Evolutionary conservation across 2,888 invertebrate species (phyloP).

Genomic region (Thereva nobilitata): DNA sequence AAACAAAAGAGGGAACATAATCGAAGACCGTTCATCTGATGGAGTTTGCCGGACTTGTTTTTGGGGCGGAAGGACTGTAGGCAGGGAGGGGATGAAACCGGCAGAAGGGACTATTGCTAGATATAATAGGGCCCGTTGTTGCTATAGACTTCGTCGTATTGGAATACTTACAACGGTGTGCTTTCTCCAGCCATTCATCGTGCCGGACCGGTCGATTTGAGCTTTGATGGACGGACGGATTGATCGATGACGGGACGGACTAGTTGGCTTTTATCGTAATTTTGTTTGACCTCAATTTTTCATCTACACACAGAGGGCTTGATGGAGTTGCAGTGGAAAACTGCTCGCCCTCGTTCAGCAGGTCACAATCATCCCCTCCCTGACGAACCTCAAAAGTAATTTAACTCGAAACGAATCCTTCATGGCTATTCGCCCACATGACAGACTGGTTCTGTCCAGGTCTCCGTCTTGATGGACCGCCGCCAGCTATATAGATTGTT

Average conservation of each 20-base stretch:
- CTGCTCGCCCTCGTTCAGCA: not conserved
- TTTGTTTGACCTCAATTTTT: slow-evolving; percentile 34
- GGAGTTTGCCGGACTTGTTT: slow-evolving; percentile 7
- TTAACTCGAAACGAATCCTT: not conserved
- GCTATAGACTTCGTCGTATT: too few relatives aligned
- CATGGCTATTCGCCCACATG: not conserved
- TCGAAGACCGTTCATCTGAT: slow-evolving; percentile 32
- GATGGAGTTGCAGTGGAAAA: slow-evolving; percentile 19
- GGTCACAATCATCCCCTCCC: not conserved
- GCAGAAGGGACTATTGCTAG: too few relatives aligned
- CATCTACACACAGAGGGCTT: slow-evolving; percentile 15
- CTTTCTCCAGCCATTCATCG: slow-evolving; percentile 1
- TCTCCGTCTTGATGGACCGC: too few relatives aligned
- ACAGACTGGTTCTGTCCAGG: too few relatives aligned
- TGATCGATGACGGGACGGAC: slow-evolving; percentile 27
- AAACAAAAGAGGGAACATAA: slow-evolving; percentile 35
- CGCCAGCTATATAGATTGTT: too few relatives aligned
- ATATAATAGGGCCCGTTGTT: too few relatives aligned
- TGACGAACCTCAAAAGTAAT: slow-evolving; percentile 1
- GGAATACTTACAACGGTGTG: not conserved
- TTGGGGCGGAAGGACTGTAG: too few relatives aligned
- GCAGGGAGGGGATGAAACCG: too few relatives aligned
- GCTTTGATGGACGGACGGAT: slow-evolving; percentile 20
- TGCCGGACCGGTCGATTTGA: slow-evolving; percentile 17
- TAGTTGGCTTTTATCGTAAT: slow-evolving; percentile 33